Percentiles rank a stretch among this genome's conserved stretches.
Evolutionary conservation across 2,113 vertebrate genomes (phyloP).

Genomic region (Silurus meridionalis): DNA sequence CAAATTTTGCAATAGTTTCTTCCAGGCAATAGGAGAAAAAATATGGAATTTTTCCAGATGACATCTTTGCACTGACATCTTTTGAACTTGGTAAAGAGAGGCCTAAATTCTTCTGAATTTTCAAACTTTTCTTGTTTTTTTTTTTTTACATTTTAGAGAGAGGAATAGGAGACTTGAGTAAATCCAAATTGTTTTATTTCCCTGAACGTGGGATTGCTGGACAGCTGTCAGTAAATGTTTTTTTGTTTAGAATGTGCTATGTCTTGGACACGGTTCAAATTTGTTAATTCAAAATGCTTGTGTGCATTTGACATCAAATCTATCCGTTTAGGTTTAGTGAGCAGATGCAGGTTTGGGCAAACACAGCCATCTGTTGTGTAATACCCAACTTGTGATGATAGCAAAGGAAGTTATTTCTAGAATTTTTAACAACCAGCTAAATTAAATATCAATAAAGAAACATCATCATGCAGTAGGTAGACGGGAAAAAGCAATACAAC

Average conservation of each 20-base stretch:
- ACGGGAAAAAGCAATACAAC: neutral
- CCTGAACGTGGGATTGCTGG: neutral
- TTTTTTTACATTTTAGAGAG: neutral
- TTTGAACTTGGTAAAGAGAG: neutral
- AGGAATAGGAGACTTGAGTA: neutral
- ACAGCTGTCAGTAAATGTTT: neutral
- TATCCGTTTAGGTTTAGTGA: constrained; percentile 31
- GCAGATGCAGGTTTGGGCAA: constrained; percentile 40
- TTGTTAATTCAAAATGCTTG: constrained; percentile 44
- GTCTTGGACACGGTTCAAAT: constrained; percentile 29
- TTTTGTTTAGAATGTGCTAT: neutral
- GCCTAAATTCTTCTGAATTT: neutral
- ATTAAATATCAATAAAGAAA: neutral
- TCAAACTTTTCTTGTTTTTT: neutral
- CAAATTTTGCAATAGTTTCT: neutral
- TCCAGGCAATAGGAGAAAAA: neutral
- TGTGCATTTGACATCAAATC: constrained; percentile 34
- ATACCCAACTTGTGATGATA: constrained; percentile 14
- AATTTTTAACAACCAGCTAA: neutral
- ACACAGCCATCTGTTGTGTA: constrained; percentile 42
- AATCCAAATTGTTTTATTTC: neutral
- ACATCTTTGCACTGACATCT: neutral
- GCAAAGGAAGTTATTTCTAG: constrained; percentile 2
- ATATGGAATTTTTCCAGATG: neutral
- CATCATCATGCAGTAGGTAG: too few species aligned